phyloP scores from a whole-genome alignment of 2,888 invertebrate species.

The Drosophila anceps region DNA sequence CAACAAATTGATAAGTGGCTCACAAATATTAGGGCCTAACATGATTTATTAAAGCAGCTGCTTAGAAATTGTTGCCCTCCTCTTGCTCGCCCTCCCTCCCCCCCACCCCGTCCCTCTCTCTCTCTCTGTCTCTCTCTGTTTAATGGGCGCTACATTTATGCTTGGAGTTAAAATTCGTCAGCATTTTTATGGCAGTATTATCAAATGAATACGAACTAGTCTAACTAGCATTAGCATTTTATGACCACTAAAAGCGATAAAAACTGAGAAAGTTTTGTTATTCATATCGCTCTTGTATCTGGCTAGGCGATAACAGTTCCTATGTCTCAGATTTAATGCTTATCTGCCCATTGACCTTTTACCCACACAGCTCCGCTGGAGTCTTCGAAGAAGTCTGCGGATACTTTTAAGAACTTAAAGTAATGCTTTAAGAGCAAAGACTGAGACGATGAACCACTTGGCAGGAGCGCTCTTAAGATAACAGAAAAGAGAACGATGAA shows the following conservation, averaged over 20 bases:
- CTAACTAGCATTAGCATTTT: conserved; percentile 1
- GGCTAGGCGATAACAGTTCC: not conserved
- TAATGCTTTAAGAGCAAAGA: not conserved
- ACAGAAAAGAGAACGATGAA: no score
- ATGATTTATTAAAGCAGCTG: conserved; percentile 15
- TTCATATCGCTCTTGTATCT: not conserved
- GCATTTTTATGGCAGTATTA: not conserved
- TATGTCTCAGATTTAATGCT: not conserved
- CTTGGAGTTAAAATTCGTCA: not conserved
- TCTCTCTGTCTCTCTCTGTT: not conserved
- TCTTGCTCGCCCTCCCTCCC: not conserved
- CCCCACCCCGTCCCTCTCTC: not conserved
- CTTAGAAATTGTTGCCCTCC: not conserved
- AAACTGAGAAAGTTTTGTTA: not conserved
- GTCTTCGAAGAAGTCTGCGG: not conserved
- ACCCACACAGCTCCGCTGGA: no score
- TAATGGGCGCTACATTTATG: no score
- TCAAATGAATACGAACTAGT: conserved; percentile 6
- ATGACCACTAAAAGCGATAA: not conserved
- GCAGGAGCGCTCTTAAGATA: no score
- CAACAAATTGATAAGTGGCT: conserved; percentile 46
- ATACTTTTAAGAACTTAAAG: not conserved
- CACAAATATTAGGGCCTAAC: conserved; percentile 18
- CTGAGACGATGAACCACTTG: not conserved
- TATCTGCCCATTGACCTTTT: not conserved